Evolutionary conservation across 2,888 invertebrate species (phyloP), one percentile per base, ranked within the genome.

Genomic region (Acleris cristana): DNA sequence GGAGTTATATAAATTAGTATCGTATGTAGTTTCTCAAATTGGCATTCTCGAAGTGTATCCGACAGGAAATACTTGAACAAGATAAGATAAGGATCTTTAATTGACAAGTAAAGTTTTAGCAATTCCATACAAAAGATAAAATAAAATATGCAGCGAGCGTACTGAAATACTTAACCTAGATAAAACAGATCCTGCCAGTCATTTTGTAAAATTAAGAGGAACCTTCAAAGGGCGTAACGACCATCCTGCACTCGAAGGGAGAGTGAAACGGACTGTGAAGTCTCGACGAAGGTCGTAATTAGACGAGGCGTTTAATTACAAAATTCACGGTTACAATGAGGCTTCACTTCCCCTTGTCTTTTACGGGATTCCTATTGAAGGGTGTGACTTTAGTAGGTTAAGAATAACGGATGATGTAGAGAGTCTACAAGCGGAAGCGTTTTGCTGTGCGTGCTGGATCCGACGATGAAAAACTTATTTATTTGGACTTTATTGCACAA

Each of bases 301-400:
- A 91, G 86, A 88, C 88, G 85, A 86, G 86, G 88, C 90, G 87
- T 90, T 92, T 91, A 92, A 92, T 92, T 91, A 91, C 91, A 81
- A 84, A 88, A 87, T 88, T 90, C 87, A 88, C 83, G 83, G 88
- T 84, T 85, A 85, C 86, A 83, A 80, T 84, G 82, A 83, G 92
- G 92, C 89, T 92, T 92, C 90, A 80, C 85, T 78, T 84, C 86
- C 89, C 88, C 86, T 81, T 77, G 84, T 84, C 86, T 85, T 90
- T 88, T 83, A 86, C 81, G 80, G 91, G 89, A 90, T 92, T 91
- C 90, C 81, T 82, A 64, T 69, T 69, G 69, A 60, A 73, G 73
- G 74, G 55, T 52, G 30, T 51, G 65, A 59, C 23, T 65, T 66
- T 30, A 45, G 65, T 74, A 69, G 51, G 21, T 10, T 60, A 53